These are phyloP conservation scores for Gallinago jamesoni DNA, from an alignment of 2,113 vertebrate species.

Conservation along the genomic window DNA sequence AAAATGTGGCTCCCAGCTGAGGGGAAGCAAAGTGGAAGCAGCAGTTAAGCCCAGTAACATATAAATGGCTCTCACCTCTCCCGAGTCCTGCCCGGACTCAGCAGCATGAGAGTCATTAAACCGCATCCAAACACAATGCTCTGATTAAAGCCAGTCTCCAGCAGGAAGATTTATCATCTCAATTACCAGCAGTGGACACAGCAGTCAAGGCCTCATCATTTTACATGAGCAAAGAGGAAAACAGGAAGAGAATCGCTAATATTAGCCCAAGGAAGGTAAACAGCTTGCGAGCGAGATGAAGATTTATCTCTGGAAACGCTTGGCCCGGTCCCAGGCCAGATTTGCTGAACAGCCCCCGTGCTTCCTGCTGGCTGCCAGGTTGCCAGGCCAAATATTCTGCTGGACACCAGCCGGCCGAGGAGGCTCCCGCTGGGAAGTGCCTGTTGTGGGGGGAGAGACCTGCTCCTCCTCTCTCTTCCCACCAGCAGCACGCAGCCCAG, in stretches of 20 bases:
- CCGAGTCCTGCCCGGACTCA: neutral
- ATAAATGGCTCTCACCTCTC: slow-evolving; percentile 54
- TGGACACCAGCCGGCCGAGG: neutral
- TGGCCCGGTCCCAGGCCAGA: slow-evolving; percentile 29
- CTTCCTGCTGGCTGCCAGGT: neutral
- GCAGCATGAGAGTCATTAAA: slow-evolving; percentile 70
- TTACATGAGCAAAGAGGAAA: slow-evolving; percentile 67
- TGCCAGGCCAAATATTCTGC: neutral
- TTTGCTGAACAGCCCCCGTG: neutral
- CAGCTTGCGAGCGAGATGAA: slow-evolving; percentile 45
- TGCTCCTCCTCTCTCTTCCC: neutral
- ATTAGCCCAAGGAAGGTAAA: slow-evolving; percentile 71
- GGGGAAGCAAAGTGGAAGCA: slow-evolving; percentile 8
- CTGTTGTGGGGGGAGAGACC: neutral
- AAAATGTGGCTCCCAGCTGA: neutral
- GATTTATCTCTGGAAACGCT: slow-evolving; percentile 47
- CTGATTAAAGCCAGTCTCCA: slow-evolving; percentile 74
- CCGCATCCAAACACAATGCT: slow-evolving; percentile 65
- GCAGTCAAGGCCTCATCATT: slow-evolving; percentile 67
- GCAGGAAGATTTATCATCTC: slow-evolving; percentile 81
- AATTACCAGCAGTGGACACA: slow-evolving; percentile 74
- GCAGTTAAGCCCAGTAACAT: slow-evolving; percentile 27
- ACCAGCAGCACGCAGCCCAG: neutral
- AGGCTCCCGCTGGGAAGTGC: neutral
- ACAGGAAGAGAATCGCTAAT: slow-evolving; percentile 69